phyloP scores from a whole-genome alignment of 2,113 vertebrate species.

The Apodemus sylvaticus region DNA sequence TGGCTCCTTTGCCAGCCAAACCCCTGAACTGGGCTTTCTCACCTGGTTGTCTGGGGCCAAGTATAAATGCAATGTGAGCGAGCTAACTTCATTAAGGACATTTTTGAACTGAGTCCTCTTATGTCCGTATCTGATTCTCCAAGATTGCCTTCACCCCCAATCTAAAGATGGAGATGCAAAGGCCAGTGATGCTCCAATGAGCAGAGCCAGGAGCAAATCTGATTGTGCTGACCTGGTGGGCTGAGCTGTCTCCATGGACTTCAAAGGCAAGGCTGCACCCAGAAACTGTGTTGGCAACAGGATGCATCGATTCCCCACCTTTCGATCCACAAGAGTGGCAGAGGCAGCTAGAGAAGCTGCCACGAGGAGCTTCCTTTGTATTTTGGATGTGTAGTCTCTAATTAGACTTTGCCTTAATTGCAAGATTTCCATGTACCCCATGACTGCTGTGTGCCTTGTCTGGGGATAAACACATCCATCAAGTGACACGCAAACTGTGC shows the following conservation, averaged over 20 bases:
- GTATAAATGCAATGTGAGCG: background rate
- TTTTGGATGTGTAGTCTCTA: constrained; percentile 55
- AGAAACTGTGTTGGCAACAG: background rate
- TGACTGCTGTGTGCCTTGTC: constrained; percentile 50
- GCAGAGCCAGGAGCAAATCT: background rate
- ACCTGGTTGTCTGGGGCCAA: background rate
- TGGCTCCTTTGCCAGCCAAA: no score
- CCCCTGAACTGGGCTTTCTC: background rate
- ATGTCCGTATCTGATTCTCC: background rate
- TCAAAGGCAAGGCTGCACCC: background rate
- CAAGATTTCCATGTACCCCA: constrained; percentile 60
- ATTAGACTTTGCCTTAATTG: constrained; percentile 76
- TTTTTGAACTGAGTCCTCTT: background rate
- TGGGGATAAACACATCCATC: constrained; percentile 82
- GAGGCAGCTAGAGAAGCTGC: background rate
- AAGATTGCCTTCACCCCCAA: no score
- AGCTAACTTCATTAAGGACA: background rate
- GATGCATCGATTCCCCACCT: background rate
- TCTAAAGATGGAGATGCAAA: background rate
- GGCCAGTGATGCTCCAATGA: background rate
- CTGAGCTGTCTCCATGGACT: background rate
- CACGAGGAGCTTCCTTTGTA: constrained; percentile 56
- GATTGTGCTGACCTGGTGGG: background rate
- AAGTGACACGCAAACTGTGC: constrained; percentile 80
- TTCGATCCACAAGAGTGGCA: background rate